Conservation (phyloP, 2,888 invertebrate genomes). For the Lithophane leautieri region DNA sequence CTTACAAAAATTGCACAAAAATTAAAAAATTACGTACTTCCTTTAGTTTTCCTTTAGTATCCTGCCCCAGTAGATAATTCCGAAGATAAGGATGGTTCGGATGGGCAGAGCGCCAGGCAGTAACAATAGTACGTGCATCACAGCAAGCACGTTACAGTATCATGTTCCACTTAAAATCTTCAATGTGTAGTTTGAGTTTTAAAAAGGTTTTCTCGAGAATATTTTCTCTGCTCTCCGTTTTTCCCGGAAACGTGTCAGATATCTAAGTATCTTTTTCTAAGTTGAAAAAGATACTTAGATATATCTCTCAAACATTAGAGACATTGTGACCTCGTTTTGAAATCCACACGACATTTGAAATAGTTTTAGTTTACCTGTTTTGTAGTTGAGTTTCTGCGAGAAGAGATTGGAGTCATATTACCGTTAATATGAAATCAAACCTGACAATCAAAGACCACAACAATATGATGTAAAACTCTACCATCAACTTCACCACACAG, state of each 20-base stretch:
- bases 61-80: neutral
- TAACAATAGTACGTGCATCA: conserved; percentile 52
- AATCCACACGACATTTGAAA: neutral
- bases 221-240: neutral
- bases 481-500: neutral
- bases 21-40: conserved; percentile 19
- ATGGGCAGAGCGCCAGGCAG: conserved; percentile 44
- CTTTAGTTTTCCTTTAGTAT: conserved; percentile 2
- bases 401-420: neutral
- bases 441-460: too few relatives aligned
- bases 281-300: too few relatives aligned
- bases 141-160: conserved; percentile 7
- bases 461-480: neutral
- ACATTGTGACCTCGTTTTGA: neutral
- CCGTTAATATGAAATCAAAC: neutral
- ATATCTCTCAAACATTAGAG: neutral
- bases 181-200: neutral
- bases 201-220: neutral
- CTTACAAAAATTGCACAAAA: neutral
- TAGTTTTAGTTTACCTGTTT: too few relatives aligned
- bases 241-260: neutral
- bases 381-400: neutral
- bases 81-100: conserved; percentile 12
- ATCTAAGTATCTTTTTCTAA: neutral
- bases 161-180: conserved; percentile 32